phyloP scores from a whole-genome alignment of 1,140 invertebrate genomes.

The Apis florea region DNA sequence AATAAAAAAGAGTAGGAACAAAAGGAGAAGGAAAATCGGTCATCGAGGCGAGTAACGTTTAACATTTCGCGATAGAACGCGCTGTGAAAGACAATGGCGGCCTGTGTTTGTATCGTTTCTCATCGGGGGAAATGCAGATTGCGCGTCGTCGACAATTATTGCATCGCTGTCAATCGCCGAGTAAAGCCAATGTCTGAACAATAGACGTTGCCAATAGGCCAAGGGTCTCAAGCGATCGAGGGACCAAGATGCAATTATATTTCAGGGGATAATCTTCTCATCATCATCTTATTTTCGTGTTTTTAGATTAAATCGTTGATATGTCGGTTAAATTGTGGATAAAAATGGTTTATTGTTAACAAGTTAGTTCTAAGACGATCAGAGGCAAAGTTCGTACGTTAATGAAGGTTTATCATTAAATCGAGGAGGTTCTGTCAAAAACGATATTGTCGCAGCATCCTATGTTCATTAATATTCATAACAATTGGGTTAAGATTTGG shows the following conservation, averaged over 20 bases:
- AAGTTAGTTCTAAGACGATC: too few species aligned
- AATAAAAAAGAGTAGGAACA: neutral
- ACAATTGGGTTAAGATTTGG: too few species aligned
- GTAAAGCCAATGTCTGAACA: constrained; percentile 31
- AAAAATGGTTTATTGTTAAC: too few species aligned
- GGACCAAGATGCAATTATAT: neutral
- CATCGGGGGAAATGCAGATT: constrained; percentile 25
- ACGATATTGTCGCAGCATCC: too few species aligned
- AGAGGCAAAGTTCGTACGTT: too few species aligned
- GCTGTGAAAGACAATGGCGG: neutral
- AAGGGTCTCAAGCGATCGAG: constrained; percentile 18
- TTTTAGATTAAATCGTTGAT: too few species aligned
- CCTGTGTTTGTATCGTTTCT: neutral
- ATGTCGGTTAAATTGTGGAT: too few species aligned
- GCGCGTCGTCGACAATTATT: constrained; percentile 32
- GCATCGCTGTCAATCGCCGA: constrained; percentile 36
- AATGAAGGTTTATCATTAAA: too few species aligned
- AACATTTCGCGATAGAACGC: neutral
- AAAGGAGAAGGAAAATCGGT: neutral
- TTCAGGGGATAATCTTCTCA: too few species aligned
- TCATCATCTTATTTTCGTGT: too few species aligned
- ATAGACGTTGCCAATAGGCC: constrained; percentile 25
- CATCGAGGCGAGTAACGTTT: neutral
- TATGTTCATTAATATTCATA: too few species aligned
- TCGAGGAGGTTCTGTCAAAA: too few species aligned